Percentiles rank a stretch among this genome's conserved stretches.
phyloP scores from a whole-genome alignment of 64 coral and sea anemone species.

The Montipora capricornis region DNA sequence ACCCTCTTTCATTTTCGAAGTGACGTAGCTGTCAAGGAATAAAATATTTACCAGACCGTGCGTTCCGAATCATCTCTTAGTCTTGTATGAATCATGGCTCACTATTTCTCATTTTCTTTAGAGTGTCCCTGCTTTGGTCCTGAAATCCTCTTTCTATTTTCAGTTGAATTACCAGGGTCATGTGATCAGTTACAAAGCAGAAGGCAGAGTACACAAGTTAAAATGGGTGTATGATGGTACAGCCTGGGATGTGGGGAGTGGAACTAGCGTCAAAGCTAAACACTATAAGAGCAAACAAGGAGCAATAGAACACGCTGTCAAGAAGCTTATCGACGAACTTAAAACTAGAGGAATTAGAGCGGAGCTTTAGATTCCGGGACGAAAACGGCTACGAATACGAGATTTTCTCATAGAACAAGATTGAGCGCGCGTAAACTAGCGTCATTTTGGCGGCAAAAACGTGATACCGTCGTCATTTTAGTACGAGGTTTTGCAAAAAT shows the following conservation, averaged over 20 bases:
- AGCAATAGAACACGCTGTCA: conserved; percentile 6
- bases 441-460: too few species aligned
- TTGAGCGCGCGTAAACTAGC: too few species aligned
- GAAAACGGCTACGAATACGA: too few species aligned
- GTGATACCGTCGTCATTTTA: too few species aligned
- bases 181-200: conserved; percentile 16
- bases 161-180: conserved; percentile 18
- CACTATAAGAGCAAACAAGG: conserved; percentile 18
- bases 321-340: background rate
- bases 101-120: background rate
- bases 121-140: too few species aligned
- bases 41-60: background rate
- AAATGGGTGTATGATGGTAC: conserved; percentile 12
- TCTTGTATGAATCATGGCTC: too few species aligned
- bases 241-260: conserved; percentile 18
- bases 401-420: too few species aligned
- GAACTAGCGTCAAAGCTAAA: conserved; percentile 9
- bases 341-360: background rate
- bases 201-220: background rate
- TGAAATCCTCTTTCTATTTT: background rate
- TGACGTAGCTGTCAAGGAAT: background rate
- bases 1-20: background rate
- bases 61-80: background rate
- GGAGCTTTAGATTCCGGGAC: too few species aligned
- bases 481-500: too few species aligned